Evolutionary conservation across 2,888 invertebrate genomes (phyloP), one percentile per base, ranked within the genome.

Genomic region (Diarsia dahlii): DNA sequence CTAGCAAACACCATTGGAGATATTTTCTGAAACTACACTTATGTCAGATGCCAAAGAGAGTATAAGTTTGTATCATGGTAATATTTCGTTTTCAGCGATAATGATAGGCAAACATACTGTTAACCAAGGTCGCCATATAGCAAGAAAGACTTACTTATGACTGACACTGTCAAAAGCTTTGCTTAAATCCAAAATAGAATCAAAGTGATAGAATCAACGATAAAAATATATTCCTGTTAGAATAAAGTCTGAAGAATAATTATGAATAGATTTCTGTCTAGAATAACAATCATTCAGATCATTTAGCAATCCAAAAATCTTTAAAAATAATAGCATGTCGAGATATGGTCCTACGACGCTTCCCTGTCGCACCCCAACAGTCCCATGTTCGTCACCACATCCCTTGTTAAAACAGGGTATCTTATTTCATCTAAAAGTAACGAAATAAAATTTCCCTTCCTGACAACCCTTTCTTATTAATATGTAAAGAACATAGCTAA

Each of bases 401-500:
- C 3, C 1, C 12, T 50, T 5, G n/a, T 18, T 34, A 15, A 62
- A 39, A 46, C 10, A 74, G 0, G n/a, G 45, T n/a, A n/a, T 63
- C n/a, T 28, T 3, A 45, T 8, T 45, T 15, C 0, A 46, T 46
- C 6, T 9, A 13, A 50, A 50, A 20, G 28, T 34, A 15, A 12
- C 13, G 10, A 28, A 54, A 52, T 48, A 23, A 28, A 52, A n/a
- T 63, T 74, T 28, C 46, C 20, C 2, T n/a, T 66, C 3, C 48
- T 75, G 72, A 23, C 74, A 84, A 58, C 83, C 77, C 84, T 84
- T 50, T 13, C 60, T 62, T 74, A 84, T 84, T 78, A 81, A 74
- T 64, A 75, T 81, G 74, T 68, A 71, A 23, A 81, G 67, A 75
- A 67, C 84, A 80, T 75, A 45, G 72, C 63, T 45, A 50, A 28